phyloP scores from a whole-genome alignment of 2,113 vertebrate genomes.

The Lepisosteus oculatus region DNA sequence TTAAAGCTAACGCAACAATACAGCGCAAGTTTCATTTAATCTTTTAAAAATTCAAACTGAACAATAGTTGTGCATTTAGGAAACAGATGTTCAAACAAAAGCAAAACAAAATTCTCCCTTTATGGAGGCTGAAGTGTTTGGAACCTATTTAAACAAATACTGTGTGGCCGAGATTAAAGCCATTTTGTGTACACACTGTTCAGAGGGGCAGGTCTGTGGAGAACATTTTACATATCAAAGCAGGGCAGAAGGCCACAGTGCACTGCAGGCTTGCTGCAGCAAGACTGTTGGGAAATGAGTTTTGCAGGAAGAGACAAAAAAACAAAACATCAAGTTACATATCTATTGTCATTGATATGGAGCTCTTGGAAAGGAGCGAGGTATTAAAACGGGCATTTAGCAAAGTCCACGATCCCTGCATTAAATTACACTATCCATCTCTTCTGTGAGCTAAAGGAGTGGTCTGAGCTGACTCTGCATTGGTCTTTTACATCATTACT shows the following conservation, averaged over 20 bases:
- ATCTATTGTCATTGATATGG: neutral
- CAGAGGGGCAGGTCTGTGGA: constrained; percentile 17
- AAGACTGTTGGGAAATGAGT: neutral
- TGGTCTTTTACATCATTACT: no score
- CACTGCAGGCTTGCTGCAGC: neutral
- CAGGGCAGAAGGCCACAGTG: neutral
- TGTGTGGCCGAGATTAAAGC: constrained; percentile 42
- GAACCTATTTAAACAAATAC: constrained; percentile 30
- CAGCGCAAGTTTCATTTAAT: no score
- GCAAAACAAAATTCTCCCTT: constrained; percentile 19
- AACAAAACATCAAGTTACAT: neutral
- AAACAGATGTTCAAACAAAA: constrained; percentile 46
- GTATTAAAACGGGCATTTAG: no score
- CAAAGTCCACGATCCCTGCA: no score
- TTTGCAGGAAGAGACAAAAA: neutral
- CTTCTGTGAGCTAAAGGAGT: no score
- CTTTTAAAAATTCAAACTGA: neutral
- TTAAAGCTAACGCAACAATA: no score
- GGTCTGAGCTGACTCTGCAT: no score
- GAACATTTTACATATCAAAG: constrained; percentile 52
- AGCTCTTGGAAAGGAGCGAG: neutral
- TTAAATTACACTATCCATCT: no score
- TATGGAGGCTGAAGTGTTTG: constrained; percentile 36
- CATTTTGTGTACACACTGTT: constrained; percentile 34
- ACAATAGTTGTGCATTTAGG: neutral